Evolutionary conservation across 2,113 vertebrate genomes (phyloP), one percentile per base, ranked within the genome.

Genomic region (Scopus umbretta): DNA sequence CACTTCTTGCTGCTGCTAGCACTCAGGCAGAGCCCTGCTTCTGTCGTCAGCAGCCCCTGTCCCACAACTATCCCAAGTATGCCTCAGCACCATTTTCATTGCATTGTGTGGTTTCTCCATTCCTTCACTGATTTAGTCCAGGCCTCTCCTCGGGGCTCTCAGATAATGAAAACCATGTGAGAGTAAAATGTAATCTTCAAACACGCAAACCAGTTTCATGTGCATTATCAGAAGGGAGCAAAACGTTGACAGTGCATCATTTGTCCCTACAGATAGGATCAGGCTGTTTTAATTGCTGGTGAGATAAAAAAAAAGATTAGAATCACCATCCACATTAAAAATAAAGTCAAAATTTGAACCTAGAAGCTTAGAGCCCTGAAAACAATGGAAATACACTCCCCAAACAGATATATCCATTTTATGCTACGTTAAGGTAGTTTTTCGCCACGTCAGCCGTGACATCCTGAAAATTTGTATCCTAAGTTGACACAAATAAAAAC

Each of bases 141-240:
- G 98, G 97, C 98, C 97, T 98, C 96, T 95, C 93, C 92, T 97
- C 63, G 1, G 92, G 92, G 93, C 90, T 91, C 76, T 96, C 11
- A 53, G 94, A 97, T 98, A 98, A 98, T 98, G 97, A 98, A 97
- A 98, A 97, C 96, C 98, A 98, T 98, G 97, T 98, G 98, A 97
- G 96, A 94, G 90, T 23, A 97, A 97, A 97, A 97, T 92, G 96
- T 82, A 97, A 92, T 96, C 97, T 97, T 97, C 97, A 97, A 97
- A 96, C 91, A 88, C 50, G 50, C 95, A 96, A 96, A 97, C 68
- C 88, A 75, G 94, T 96, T 97, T 98, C 96, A 93, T 96, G 97
- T 96, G 91, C 94, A 95, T 96, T 97, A 97, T 96, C 97, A 88
- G 93, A 68, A 68, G 42, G 59, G 82, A 96, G 70, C 72, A 92